These are phyloP conservation scores for Ameiurus melas DNA, from an alignment of 2,113 vertebrate species.

Conservation along the genomic window DNA sequence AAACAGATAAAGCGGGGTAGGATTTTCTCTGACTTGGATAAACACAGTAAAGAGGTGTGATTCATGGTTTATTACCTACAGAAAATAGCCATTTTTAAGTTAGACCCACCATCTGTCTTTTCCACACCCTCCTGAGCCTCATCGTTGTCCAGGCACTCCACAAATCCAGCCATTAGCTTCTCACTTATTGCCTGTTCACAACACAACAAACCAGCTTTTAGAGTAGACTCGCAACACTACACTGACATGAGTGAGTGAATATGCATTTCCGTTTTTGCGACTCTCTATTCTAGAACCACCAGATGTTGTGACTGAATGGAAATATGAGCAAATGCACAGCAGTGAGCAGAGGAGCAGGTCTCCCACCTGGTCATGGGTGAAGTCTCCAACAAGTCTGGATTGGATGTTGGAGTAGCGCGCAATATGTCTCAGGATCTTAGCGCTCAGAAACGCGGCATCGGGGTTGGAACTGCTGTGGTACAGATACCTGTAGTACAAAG, in stretches of 20 bases:
- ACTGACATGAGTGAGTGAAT: neutral
- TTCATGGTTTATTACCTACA: neutral
- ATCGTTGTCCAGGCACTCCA: slow-evolving; percentile 94
- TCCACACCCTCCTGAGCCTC: slow-evolving; percentile 87
- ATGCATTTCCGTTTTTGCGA: neutral
- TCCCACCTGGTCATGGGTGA: slow-evolving; percentile 91
- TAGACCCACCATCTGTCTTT: slow-evolving; percentile 80
- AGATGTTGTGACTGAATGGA: neutral
- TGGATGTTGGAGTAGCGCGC: slow-evolving; percentile 94
- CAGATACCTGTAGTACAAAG: slow-evolving; percentile 80
- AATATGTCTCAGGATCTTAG: slow-evolving; percentile 92
- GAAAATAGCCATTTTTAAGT: neutral
- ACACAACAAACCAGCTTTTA: slow-evolving; percentile 7
- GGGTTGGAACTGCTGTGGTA: slow-evolving; percentile 90
- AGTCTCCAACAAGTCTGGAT: slow-evolving; percentile 90
- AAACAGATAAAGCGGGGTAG: neutral
- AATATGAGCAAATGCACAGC: neutral
- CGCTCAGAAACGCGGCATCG: slow-evolving; percentile 91
- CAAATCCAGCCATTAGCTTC: slow-evolving; percentile 96
- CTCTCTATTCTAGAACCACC: neutral
- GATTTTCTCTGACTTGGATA: neutral
- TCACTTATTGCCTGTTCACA: slow-evolving; percentile 81
- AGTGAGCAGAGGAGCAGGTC: neutral
- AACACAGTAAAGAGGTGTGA: neutral
- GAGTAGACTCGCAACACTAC: neutral